Conservation (phyloP, 1,140 invertebrate genomes). For the Cecropterus lyciades region DNA sequence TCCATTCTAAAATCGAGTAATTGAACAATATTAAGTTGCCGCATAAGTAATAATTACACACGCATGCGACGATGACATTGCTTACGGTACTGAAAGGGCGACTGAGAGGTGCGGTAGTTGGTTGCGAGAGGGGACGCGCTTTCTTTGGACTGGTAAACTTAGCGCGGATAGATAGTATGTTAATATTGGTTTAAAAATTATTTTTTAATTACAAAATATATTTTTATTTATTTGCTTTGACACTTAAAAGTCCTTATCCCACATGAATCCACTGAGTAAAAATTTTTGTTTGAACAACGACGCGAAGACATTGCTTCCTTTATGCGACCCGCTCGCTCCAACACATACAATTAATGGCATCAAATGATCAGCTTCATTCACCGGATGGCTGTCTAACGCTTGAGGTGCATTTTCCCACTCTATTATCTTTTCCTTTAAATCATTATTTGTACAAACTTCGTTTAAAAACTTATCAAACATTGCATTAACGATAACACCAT, state of each 20-base stretch:
- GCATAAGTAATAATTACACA: no score
- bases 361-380: constrained; percentile 47
- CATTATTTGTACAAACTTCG: constrained; percentile 56
- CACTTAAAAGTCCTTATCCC: constrained; percentile 36
- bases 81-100: no score
- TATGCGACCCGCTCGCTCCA: constrained; percentile 40
- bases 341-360: constrained; percentile 52
- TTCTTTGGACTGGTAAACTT: no score
- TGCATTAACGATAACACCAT: constrained; percentile 57
- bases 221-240: no score
- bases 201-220: no score
- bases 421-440: constrained; percentile 36
- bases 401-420: constrained; percentile 40
- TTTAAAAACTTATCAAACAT: constrained; percentile 72
- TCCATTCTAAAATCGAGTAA: no score
- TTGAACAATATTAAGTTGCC: no score
- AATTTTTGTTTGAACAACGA: constrained; percentile 41
- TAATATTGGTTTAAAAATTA: no score
- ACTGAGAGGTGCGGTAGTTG: no score
- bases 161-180: no score
- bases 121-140: no score
- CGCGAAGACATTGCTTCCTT: constrained; percentile 42
- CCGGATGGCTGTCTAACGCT: constrained; percentile 40
- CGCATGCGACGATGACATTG: no score
- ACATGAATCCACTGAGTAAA: constrained; percentile 45